Conservation (phyloP, 2,113 vertebrate species). For the Oenanthe oenanthe region DNA sequence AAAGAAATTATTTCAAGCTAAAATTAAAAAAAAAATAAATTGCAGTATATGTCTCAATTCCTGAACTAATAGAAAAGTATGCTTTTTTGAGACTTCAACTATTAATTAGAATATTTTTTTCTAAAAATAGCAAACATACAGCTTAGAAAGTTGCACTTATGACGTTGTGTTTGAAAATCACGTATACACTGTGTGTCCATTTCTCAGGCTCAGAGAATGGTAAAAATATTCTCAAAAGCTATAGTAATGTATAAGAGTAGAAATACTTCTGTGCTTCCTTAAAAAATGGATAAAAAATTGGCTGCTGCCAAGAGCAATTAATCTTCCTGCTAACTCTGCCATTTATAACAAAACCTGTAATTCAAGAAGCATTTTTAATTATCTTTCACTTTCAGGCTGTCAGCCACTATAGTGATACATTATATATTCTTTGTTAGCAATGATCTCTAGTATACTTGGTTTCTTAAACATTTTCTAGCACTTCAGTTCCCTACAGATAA, state of each 20-base stretch:
- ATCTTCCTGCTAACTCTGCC: background rate
- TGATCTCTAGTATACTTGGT: background rate
- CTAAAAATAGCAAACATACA: background rate
- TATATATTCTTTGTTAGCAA: background rate
- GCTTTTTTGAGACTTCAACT: background rate
- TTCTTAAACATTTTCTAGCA: background rate
- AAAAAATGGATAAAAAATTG: background rate
- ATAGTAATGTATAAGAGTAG: background rate
- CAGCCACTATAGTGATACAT: background rate
- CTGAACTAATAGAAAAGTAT: background rate
- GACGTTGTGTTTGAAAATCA: background rate
- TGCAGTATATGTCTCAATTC: background rate
- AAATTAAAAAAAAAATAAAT: background rate
- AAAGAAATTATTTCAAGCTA: background rate
- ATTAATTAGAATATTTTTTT: background rate
- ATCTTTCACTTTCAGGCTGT: background rate
- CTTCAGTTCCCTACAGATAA: background rate
- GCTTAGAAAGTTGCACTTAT: background rate
- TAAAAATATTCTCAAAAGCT: background rate
- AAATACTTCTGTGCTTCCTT: background rate
- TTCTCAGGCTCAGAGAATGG: background rate
- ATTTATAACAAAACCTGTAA: background rate
- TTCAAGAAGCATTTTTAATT: background rate
- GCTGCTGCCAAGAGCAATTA: background rate
- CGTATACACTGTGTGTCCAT: accelerated